Evolutionary conservation across 2,797 vertebrate species (phyloP).

Genomic region (Sebastes jordani): DNA sequence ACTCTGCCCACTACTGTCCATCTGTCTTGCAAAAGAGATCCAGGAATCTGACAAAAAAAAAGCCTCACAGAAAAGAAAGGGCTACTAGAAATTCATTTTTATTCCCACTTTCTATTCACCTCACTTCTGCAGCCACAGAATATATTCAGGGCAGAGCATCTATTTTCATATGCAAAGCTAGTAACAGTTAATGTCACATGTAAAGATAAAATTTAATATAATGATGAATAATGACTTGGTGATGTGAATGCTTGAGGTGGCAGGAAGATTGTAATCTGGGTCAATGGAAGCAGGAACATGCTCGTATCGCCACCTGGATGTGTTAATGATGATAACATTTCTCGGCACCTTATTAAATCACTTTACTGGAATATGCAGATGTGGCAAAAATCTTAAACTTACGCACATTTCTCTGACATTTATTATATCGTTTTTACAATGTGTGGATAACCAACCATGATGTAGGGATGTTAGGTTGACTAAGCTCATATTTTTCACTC

Average conservation of each 20-base stretch:
- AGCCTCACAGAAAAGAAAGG: not conserved
- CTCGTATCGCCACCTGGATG: not conserved
- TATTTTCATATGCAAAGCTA: constrained; percentile 12
- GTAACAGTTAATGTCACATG: constrained; percentile 13
- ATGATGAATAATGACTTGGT: constrained; percentile 29
- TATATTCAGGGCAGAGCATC: not conserved
- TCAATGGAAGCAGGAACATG: constrained; percentile 1
- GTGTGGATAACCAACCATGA: not conserved
- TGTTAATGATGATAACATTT: not conserved
- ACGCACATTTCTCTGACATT: not conserved
- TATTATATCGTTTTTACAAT: not conserved
- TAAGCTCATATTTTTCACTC: not conserved
- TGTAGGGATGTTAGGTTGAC: not conserved
- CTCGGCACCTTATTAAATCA: constrained; percentile 2
- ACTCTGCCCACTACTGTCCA: constrained; percentile 20
- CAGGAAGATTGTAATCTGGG: constrained; percentile 1
- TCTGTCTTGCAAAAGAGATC: constrained; percentile 30
- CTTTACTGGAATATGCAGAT: not conserved
- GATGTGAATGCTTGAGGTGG: constrained; percentile 3
- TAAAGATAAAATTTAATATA: constrained; percentile 10
- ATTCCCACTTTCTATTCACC: not conserved
- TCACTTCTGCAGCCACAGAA: not conserved
- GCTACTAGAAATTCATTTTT: constrained; percentile 2
- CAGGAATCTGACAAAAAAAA: not conserved
- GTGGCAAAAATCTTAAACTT: not conserved